These are phyloP conservation scores for Colletes gigas DNA, from an alignment of 1,140 invertebrate genomes.

Conservation along the genomic window DNA sequence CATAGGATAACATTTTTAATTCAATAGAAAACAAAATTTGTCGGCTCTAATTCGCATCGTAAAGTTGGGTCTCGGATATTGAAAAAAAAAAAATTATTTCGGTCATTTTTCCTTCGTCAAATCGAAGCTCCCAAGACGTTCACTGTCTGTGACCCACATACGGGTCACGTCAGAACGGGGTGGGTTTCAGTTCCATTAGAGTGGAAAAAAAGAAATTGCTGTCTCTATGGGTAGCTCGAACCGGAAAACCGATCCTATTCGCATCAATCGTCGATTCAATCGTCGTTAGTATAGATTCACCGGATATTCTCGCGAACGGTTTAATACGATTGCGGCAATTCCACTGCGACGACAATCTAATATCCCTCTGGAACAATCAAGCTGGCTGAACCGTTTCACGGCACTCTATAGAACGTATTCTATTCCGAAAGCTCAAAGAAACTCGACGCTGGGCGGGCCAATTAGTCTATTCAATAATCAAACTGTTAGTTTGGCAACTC, in stretches of 20 bases:
- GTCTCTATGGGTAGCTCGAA: not conserved
- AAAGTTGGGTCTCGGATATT: too few relatives aligned
- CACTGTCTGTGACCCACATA: too few relatives aligned
- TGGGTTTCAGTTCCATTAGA: slow-evolving; percentile 1
- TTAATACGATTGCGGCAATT: not conserved
- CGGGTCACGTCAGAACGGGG: too few relatives aligned
- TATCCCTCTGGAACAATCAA: not conserved
- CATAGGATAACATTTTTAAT: too few relatives aligned
- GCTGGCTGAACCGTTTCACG: not conserved
- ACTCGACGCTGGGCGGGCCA: not conserved
- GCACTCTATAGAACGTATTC: not conserved
- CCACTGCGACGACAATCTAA: not conserved
- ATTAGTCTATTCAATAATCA: too few relatives aligned
- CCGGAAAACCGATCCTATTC: not conserved
- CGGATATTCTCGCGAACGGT: not conserved
- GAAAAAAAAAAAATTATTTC: too few relatives aligned
- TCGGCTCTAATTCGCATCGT: too few relatives aligned
- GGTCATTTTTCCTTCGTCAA: too few relatives aligned
- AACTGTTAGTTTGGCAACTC: too few relatives aligned
- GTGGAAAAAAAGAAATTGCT: not conserved
- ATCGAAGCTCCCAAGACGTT: too few relatives aligned
- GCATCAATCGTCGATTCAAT: slow-evolving; percentile 11
- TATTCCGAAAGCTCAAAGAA: not conserved
- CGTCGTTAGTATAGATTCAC: not conserved
- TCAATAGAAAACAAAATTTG: too few relatives aligned